These are phyloP conservation scores for Phalangium opilio DNA, from an alignment of 2,888 invertebrate genomes.

Conservation along the genomic window DNA sequence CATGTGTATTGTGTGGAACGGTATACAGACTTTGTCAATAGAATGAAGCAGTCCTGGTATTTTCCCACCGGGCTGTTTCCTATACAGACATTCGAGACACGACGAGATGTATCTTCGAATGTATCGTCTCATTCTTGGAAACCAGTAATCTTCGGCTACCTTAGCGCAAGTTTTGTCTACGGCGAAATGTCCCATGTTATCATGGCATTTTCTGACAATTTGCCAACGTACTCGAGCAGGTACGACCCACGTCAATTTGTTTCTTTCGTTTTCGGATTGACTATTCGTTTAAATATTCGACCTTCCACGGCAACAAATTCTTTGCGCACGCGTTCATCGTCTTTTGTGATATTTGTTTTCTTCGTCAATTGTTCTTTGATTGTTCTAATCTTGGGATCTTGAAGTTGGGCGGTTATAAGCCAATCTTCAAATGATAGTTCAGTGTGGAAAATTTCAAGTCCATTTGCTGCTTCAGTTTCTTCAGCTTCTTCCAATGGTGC, in stretches of 20 bases:
- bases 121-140: neutral
- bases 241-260: neutral
- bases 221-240: neutral
- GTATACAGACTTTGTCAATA: neutral
- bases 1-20: neutral
- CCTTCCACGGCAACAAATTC: neutral
- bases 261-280: neutral
- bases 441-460: neutral
- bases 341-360: no score
- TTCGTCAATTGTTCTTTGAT: neutral
- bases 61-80: neutral
- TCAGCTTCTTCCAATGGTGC: constrained; percentile 1
- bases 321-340: neutral
- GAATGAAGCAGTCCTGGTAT: neutral
- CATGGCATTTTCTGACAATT: neutral
- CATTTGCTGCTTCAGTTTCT: neutral
- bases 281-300: neutral
- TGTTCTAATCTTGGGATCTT: neutral
- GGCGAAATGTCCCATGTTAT: constrained; percentile 1
- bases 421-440: neutral
- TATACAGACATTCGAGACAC: no score
- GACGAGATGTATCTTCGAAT: neutral
- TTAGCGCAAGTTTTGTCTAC: neutral
- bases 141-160: neutral
- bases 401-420: neutral